Base-by-base conservation (phyloP, 2,888 invertebrate genomes). In the Stenoptilia bipunctidactyla region DNA sequence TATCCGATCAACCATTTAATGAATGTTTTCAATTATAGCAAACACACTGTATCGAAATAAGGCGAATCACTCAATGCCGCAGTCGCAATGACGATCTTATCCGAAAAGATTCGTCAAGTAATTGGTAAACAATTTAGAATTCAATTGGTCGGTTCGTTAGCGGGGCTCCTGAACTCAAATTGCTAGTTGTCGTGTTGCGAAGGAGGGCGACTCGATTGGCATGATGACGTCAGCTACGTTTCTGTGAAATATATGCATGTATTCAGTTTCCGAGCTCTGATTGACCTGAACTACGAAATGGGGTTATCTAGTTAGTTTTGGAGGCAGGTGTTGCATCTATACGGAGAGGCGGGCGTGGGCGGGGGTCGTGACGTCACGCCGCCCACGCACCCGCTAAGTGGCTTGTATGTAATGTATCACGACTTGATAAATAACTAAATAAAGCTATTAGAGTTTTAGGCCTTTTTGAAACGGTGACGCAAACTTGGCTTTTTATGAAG, bases 361-460 rank as follows among this genome's bases (percentile, higher is more conserved):
- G 27, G 15, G 15, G 27, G 34, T 15, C 33, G 52, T 51, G 15
- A 27, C 43, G 48, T 41, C 46, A 45, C 46, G 49, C 15, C 50
- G 45, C 38, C 41, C 35, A 41, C 45, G 27, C 49, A 45, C 40
- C 42, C 15, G 30, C 34, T 25, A 5, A 9, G 25, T 25, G 25
- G 25, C n/a, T n/a, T n/a, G n/a, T n/a, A n/a, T n/a, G 40, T 43
- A 39, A 45, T 42, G 41, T 40, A 34, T 37, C 43, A 40, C 38
- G 41, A 41, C 45, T 38, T 40, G 36, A 34, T 37, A 39, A 43
- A 40, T 39, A n/a, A n/a, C n/a, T n/a, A n/a, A n/a, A n/a, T n/a
- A n/a, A n/a, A n/a, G n/a, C n/a, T n/a, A n/a, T n/a, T n/a, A n/a
- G n/a, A n/a, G n/a, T n/a, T n/a, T n/a, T n/a, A n/a, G n/a, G n/a